phyloP scores from a whole-genome alignment of 2,113 vertebrate species.

The Butorides virescens region DNA sequence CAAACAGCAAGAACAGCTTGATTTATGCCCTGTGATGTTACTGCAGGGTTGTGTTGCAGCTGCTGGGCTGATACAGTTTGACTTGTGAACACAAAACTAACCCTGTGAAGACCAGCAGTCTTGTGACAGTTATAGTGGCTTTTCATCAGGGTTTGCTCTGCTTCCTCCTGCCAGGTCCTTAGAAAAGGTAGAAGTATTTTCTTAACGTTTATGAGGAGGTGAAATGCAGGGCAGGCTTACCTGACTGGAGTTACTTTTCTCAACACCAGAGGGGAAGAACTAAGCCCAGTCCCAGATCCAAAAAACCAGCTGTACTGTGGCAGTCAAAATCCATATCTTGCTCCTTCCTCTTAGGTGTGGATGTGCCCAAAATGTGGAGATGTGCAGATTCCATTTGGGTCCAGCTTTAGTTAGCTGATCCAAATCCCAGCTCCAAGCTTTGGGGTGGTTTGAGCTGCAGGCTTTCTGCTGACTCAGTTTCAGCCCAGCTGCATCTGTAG shows the following conservation, averaged over 20 bases:
- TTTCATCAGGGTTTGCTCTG: neutral
- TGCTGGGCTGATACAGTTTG: neutral
- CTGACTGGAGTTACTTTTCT: neutral
- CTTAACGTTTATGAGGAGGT: accelerated
- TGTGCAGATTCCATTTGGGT: neutral
- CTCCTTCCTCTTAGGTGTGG: neutral
- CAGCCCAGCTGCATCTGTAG: neutral
- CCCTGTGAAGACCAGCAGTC: neutral
- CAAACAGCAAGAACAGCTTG: neutral
- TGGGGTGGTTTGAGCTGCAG: neutral
- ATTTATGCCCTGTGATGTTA: accelerated
- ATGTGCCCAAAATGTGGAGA: accelerated
- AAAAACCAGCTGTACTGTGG: neutral
- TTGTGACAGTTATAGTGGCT: neutral
- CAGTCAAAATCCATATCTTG: neutral
- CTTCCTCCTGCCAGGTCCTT: neutral
- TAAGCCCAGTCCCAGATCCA: neutral
- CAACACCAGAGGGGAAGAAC: neutral
- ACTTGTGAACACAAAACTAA: neutral
- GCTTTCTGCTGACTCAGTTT: neutral
- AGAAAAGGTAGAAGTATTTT: neutral
- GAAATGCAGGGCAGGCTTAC: accelerated
- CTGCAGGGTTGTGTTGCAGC: neutral
- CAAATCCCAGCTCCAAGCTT: neutral
- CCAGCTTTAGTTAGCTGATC: neutral